Conservation (phyloP, 2,113 vertebrate species). For the Stigmatopora nigra region DNA sequence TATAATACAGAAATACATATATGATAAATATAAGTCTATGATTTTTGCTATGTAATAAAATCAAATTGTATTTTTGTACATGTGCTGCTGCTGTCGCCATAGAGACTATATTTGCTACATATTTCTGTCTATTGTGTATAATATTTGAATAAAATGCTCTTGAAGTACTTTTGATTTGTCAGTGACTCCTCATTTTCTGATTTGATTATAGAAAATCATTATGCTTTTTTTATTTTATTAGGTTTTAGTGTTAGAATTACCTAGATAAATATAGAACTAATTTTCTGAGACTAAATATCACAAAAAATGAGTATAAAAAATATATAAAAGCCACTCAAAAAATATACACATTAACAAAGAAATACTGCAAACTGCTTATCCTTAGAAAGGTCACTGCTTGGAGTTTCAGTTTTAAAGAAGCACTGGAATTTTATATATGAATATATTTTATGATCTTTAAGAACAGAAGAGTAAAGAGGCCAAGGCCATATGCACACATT, state of each 20-base stretch:
- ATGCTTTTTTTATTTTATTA: too few species aligned
- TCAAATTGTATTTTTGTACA: conserved; percentile 95
- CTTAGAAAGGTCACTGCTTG: too few species aligned
- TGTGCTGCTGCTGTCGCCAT: conserved; percentile 84
- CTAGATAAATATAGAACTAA: too few species aligned
- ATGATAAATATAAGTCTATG: conserved; percentile 54
- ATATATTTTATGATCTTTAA: neutral
- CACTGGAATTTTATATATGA: neutral
- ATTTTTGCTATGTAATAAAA: conserved; percentile 69
- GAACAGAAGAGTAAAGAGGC: neutral
- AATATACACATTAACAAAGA: too few species aligned
- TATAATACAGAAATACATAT: conserved; percentile 77
- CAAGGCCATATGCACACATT: too few species aligned
- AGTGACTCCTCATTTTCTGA: neutral
- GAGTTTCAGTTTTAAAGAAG: neutral
- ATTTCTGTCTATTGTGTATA: conserved; percentile 10
- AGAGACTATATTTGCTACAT: conserved; percentile 66
- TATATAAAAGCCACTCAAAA: neutral
- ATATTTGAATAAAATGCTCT: conserved; percentile 1
- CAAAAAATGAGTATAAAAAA: neutral
- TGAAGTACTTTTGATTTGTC: neutral
- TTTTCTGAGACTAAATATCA: neutral
- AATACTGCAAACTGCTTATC: too few species aligned
- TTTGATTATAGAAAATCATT: too few species aligned
- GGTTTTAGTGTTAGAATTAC: too few species aligned